Base-by-base conservation (phyloP, 2,113 vertebrate genomes). In the Scartelaos histophorus region DNA sequence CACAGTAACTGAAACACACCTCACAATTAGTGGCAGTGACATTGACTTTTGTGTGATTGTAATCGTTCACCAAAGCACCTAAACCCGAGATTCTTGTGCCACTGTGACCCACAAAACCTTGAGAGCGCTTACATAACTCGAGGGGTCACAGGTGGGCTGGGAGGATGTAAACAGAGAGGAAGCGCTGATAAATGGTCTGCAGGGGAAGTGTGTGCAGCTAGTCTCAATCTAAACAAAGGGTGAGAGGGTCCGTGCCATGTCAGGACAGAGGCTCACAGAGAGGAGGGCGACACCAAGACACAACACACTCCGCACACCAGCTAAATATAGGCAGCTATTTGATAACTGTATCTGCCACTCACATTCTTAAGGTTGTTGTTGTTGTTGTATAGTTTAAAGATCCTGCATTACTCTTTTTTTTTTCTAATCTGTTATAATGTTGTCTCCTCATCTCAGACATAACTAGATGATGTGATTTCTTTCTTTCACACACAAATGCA, bases 251-350 rank as follows among this genome's bases (percentile, higher is more conserved):
- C 60, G 49, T 69, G 73, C 43, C 43, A 70, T 56, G 80, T 53
- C 67, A 68, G 62, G 21, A 21, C 21, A 49, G 60, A 34, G 57
- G 17, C 54, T 29, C 34, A 79, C 5, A 72, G 56, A 17, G 80
- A 75, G 62, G 68, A 72, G 78, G 72, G 43, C 1, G 49, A 60
- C 11, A 13, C 25, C 51, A 80, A 82, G 81, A 82, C 75, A 84
- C 78, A 83, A 86, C 76, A 81, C 29, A 67, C 75, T 25, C 21
- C 71, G 76, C 45, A 66, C 64, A 75, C 53, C 7, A 13, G 64
- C 71, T 81, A 81, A 83, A 81, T 83, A 87, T 82, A 87, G 68
- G 15, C 24, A 15, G 68, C 66, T 74, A 77, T 79, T 82, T 75
- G 29, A 38, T 64, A 34, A 46, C 57, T 60, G 13, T 65, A 51